Evolutionary conservation across 2,888 invertebrate species (phyloP), one percentile per base, ranked within the genome.

Genomic region (Epicampocera succincta): DNA sequence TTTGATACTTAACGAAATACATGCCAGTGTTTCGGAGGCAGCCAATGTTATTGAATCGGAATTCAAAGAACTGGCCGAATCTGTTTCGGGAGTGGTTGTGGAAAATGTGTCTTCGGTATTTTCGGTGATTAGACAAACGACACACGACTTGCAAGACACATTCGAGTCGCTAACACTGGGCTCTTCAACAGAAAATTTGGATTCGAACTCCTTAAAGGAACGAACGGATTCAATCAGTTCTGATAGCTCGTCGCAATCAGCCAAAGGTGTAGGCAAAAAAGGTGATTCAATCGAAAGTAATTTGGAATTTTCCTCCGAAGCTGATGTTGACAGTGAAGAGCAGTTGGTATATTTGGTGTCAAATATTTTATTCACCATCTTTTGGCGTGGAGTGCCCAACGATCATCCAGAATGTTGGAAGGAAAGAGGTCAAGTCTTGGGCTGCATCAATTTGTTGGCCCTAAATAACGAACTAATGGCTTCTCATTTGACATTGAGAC

Each of bases 331-430:
- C 84, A 91, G 89, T 80, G 92, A 93, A 73, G 93, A 93, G 81
- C 93, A 93, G 85, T 87, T 94, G 58, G 92, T 93, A 33, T 93
- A 93, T 86, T 89, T 93, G 73, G 92, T 93, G 9, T 91, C 93
- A 1, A 92, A 93, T 84, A 92, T 93, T 56, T 87, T 93, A 44
- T 92, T 93, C 83, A 93, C 93, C 9, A 88, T 94, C 0, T 91
- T 93, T 86, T 94, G 93, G 93, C 92, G 93, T 83, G 94, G 94
- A 15, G 91, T 93, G 19, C 91, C 92, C 69, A 93, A 93, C 58
- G 92, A 92, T 25, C 91, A 92, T 85, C 91, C 91, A 25, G 91
- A 92, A 13, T 92, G 92, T 40, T 94, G 93, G 93, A 93, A 92
- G 90, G 93, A 93, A 85, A 91, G 93, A 44, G 93, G 93, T 9